Conservation (phyloP, 2,113 vertebrate species). For the Petromus typicus region DNA sequence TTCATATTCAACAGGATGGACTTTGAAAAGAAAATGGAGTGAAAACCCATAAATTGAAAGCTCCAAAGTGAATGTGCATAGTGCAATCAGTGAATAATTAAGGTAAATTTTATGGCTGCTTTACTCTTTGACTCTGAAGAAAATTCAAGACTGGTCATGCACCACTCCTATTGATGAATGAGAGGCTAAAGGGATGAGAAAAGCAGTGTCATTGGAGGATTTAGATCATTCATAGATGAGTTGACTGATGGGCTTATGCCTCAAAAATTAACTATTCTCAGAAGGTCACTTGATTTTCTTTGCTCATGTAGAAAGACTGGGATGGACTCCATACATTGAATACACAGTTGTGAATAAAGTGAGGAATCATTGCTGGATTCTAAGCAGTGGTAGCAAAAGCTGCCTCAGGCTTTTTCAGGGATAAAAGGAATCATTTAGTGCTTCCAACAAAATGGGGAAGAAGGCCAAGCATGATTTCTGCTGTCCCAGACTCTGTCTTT, state of each 20-base stretch:
- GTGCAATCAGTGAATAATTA: conserved; percentile 77
- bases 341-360: background rate
- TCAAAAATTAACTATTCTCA: conserved; percentile 54
- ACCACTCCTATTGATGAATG: background rate
- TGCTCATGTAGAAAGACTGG: conserved; percentile 25
- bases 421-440: conserved; percentile 24
- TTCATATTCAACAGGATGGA: conserved; percentile 68
- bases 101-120: conserved; percentile 57
- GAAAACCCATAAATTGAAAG: conserved; percentile 70
- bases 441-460: background rate
- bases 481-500: background rate
- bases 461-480: background rate
- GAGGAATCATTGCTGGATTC: background rate
- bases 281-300: conserved; percentile 38
- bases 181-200: conserved; percentile 27
- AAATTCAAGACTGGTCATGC: conserved; percentile 47
- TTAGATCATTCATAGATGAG: background rate
- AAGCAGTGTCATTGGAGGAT: background rate
- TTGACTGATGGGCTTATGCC: background rate
- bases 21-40: conserved; percentile 76
- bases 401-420: background rate
- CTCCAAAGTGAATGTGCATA: conserved; percentile 74
- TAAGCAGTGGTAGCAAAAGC: conserved; percentile 3
- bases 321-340: background rate
- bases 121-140: conserved; percentile 57